These are phyloP conservation scores for Gobionotothen gibberifrons DNA, from an alignment of 2,797 vertebrate species.

Conservation along the genomic window DNA sequence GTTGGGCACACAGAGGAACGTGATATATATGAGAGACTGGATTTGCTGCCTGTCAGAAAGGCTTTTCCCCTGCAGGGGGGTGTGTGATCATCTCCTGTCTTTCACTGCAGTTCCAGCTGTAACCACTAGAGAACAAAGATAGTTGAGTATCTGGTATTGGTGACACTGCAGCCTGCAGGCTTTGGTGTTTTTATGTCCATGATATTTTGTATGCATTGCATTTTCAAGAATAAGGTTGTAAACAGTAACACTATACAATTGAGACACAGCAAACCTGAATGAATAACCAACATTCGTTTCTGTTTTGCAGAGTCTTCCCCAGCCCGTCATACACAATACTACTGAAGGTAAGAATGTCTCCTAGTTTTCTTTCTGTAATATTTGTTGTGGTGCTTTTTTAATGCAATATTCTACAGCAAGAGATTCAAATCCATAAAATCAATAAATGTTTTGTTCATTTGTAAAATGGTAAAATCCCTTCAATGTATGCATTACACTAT, in stretches of 20 bases:
- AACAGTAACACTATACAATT: not conserved
- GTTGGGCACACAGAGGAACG: constrained; percentile 57
- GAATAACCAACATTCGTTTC: constrained; percentile 1
- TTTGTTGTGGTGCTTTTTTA: not conserved
- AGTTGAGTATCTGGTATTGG: not conserved
- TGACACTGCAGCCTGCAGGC: not conserved
- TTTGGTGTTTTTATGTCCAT: not conserved
- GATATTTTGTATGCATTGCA: not conserved
- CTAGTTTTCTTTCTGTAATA: constrained; percentile 2
- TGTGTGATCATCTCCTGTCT: constrained; percentile 8
- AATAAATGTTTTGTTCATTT: too few species aligned
- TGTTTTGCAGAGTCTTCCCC: constrained; percentile 80
- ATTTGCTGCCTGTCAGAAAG: constrained; percentile 55
- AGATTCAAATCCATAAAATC: not conserved
- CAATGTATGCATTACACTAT: too few species aligned
- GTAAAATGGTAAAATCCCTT: too few species aligned
- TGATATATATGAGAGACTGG: constrained; percentile 47
- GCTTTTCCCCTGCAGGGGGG: constrained; percentile 29
- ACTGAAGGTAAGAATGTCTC: constrained; percentile 76
- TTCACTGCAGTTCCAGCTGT: constrained; percentile 37
- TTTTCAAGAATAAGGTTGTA: not conserved
- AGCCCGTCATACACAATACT: constrained; percentile 70
- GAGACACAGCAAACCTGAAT: not conserved
- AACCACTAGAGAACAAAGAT: constrained; percentile 47
- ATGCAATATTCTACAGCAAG: not conserved